A percentile compares a stretch with the other conserved stretches of the same genome.
Conservation (phyloP, 2,888 invertebrate genomes). For the Tachystola acroxantha region DNA sequence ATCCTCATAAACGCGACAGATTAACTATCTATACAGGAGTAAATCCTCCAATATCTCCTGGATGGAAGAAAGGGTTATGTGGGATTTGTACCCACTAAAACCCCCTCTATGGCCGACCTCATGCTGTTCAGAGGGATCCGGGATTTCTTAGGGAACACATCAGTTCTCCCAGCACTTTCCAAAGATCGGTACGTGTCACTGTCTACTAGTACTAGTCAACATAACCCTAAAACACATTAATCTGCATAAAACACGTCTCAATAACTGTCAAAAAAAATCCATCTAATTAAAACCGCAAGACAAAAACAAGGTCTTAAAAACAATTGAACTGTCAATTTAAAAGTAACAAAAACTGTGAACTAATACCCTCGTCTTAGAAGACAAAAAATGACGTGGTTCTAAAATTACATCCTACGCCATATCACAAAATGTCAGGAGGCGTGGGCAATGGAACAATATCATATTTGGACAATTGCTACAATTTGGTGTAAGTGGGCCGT, state of each 20-base stretch:
- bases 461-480: conserved; percentile 50
- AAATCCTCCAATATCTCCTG: too few relatives aligned
- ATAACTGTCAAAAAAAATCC: too few relatives aligned
- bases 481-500: conserved; percentile 42
- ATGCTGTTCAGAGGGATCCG: too few relatives aligned
- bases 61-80: too few relatives aligned
- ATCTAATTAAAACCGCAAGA: background rate
- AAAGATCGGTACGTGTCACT: too few relatives aligned
- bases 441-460: conserved; percentile 20
- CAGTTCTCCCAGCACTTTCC: too few relatives aligned
- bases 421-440: conserved; percentile 19
- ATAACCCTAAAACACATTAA: background rate
- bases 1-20: too few relatives aligned
- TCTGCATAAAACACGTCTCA: background rate
- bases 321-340: background rate
- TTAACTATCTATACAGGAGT: too few relatives aligned
- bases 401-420: conserved; percentile 29
- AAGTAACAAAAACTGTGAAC: background rate
- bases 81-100: too few relatives aligned
- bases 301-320: background rate
- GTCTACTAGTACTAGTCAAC: too few relatives aligned
- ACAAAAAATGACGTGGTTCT: background rate
- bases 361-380: background rate
- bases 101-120: too few relatives aligned
- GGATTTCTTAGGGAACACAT: too few relatives aligned